These are phyloP conservation scores for Leptodactylus fuscus DNA, from an alignment of 2,113 vertebrate genomes.

Conservation along the genomic window DNA sequence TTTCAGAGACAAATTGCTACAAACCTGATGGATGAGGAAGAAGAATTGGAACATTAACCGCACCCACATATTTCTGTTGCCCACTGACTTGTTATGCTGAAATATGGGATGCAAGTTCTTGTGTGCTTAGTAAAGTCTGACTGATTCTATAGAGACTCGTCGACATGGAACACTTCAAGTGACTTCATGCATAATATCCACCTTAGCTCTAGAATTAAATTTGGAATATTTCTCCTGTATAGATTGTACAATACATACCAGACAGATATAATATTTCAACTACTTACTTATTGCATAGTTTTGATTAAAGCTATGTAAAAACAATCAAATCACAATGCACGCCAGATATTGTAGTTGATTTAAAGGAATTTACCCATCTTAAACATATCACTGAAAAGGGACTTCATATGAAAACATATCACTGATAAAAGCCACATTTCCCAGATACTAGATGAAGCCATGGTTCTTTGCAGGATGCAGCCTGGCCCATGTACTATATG, in stretches of 20 bases:
- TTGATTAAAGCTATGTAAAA: background rate
- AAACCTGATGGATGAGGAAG: conserved; percentile 38
- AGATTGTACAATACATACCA: background rate
- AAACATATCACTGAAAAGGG: too few relatives aligned
- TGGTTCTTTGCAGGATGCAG: too few relatives aligned
- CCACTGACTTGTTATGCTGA: conserved; percentile 66
- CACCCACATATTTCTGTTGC: conserved; percentile 72
- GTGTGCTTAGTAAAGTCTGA: conserved; percentile 66
- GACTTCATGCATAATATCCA: conserved; percentile 54
- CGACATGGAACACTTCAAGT: conserved; percentile 59
- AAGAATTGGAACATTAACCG: conserved; percentile 59
- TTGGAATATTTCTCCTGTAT: conserved; percentile 18
- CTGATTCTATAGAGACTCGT: conserved; percentile 57
- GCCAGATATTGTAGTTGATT: background rate
- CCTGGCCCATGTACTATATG: too few relatives aligned
- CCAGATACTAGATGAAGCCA: too few relatives aligned
- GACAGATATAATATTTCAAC: conserved; percentile 16
- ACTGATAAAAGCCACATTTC: too few relatives aligned
- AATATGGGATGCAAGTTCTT: conserved; percentile 61
- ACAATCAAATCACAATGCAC: background rate
- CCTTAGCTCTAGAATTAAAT: conserved; percentile 53
- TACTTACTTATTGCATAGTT: conserved; percentile 24
- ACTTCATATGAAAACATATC: too few relatives aligned
- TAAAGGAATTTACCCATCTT: too few relatives aligned
- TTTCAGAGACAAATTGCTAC: conserved; percentile 44